Conservation (phyloP, 2,797 vertebrate genomes). For the Dendrocincla tyrannina region DNA sequence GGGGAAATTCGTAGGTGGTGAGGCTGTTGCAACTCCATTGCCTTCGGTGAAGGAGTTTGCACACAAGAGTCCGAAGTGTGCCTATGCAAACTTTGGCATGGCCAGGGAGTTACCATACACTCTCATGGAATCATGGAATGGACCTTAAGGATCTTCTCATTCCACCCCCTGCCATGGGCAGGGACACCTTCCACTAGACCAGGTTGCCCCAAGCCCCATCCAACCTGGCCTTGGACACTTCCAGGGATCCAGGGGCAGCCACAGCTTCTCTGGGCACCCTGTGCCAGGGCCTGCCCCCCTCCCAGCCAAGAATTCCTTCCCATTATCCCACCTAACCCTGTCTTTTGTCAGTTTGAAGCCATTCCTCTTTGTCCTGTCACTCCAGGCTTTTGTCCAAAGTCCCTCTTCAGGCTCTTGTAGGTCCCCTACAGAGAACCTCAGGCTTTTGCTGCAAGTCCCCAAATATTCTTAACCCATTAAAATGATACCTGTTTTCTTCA, state of each 20-base stretch:
- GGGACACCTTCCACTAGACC: neutral
- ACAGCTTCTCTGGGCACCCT: neutral
- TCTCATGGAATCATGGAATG: no score
- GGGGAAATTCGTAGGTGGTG: neutral
- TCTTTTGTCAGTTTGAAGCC: neutral
- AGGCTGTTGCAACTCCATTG: neutral
- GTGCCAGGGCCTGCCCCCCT: rapidly evolving
- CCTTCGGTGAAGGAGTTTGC: neutral
- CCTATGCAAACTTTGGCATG: neutral
- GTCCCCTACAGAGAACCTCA: neutral
- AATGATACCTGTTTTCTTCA: neutral
- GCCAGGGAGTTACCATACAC: neutral
- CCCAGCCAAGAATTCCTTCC: rapidly evolving
- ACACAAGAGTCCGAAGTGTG: neutral
- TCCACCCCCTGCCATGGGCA: neutral
- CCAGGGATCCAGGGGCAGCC: neutral
- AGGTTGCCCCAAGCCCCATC: rapidly evolving
- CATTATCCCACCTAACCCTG: neutral
- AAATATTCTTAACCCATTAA: neutral
- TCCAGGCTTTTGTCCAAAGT: neutral
- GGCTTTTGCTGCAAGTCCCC: neutral
- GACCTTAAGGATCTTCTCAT: neutral
- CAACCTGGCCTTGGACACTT: rapidly evolving
- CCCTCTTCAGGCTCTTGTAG: neutral
- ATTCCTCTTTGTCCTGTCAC: neutral